Conservation (phyloP, 2,888 invertebrate genomes). For the Hartigia nigra region DNA sequence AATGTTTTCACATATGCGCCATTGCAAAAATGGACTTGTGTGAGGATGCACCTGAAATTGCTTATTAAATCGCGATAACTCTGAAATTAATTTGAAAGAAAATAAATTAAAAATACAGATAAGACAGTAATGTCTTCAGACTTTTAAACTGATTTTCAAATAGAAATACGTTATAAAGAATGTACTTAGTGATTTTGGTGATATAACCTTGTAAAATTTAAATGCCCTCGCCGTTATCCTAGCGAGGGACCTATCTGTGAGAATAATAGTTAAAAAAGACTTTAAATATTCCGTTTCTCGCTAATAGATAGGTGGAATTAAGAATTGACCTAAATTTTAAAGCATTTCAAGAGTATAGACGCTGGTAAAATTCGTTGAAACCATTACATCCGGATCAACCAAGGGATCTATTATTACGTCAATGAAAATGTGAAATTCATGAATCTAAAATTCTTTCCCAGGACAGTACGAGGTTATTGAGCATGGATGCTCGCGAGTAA, state of each 20-base stretch:
- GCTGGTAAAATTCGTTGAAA: not conserved
- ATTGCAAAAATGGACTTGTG: no score
- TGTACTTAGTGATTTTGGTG: not conserved
- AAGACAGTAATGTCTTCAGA: not conserved
- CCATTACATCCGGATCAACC: not conserved
- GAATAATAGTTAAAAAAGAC: constrained; percentile 1
- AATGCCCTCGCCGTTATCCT: not conserved
- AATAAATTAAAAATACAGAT: not conserved
- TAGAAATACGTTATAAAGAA: not conserved
- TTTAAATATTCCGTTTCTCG: constrained; percentile 4
- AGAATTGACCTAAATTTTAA: constrained; percentile 7
- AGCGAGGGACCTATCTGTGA: not conserved
- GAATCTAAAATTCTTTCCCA: not conserved
- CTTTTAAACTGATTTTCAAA: no score
- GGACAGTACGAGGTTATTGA: not conserved
- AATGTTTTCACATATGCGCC: no score
- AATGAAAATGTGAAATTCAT: not conserved
- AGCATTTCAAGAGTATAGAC: not conserved
- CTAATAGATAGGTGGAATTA: not conserved
- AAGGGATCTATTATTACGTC: not conserved
- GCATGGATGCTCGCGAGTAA: not conserved
- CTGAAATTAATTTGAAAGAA: no score
- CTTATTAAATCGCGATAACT: no score
- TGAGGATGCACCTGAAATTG: not conserved
- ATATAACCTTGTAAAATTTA: not conserved